These are phyloP conservation scores for Macrostomum cliftonense DNA, from an alignment of 2,888 invertebrate genomes.

Conservation along the genomic window DNA sequence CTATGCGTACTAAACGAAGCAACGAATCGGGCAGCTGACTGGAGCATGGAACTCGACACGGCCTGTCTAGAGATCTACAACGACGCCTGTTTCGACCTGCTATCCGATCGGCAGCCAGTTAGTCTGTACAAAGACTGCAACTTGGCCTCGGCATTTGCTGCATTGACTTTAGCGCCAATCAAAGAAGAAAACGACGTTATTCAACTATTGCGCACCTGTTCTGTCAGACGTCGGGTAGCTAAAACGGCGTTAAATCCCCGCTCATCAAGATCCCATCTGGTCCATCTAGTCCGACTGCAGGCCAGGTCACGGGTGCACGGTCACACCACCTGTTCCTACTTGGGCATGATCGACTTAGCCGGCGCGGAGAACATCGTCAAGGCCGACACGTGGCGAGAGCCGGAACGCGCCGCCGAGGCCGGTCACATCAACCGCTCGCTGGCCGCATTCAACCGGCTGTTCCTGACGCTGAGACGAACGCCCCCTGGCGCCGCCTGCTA, in stretches of 20 bases:
- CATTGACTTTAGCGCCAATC: constrained; percentile 1
- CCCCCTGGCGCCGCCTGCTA: constrained; percentile 6
- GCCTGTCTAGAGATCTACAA: constrained; percentile 4
- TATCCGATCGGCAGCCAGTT: neutral
- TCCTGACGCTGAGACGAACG: neutral
- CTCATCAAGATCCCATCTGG: constrained; percentile 5
- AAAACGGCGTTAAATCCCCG: constrained; percentile 8
- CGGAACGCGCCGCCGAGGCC: constrained; percentile 1
- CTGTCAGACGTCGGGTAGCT: constrained; percentile 1
- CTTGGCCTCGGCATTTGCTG: constrained; percentile 2
- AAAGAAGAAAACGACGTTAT: constrained; percentile 2
- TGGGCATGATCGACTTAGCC: constrained; percentile 3
- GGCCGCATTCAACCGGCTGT: constrained; percentile 8
- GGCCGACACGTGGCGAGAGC: constrained; percentile 4
- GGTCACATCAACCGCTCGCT: constrained; percentile 7
- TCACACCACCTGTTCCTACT: constrained; percentile 4
- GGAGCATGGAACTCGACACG: neutral
- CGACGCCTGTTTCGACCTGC: constrained; percentile 4
- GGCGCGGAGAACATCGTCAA: constrained; percentile 8
- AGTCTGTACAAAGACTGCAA: constrained; percentile 6
- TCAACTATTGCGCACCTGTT: constrained; percentile 1
- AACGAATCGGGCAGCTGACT: no score
- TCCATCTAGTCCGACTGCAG: constrained; percentile 1
- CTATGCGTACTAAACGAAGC: no score
- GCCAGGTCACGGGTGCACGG: constrained; percentile 3